Percentiles rank a stretch among this genome's conserved stretches.
phyloP scores from a whole-genome alignment of 2,113 vertebrate genomes.

The Siniperca knerii region DNA sequence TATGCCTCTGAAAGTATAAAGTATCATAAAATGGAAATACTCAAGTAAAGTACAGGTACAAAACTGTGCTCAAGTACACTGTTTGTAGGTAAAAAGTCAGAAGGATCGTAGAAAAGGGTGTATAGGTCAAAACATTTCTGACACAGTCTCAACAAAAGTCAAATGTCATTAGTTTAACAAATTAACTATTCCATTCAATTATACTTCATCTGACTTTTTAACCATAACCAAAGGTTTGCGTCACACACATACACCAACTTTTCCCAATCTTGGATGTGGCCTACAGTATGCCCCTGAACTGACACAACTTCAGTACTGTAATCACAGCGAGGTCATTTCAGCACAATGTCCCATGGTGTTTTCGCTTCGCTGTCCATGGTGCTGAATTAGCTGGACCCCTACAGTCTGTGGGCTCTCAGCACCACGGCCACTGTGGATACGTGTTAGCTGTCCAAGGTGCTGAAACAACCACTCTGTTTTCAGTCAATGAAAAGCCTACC shows the following conservation, averaged over 20 bases:
- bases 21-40: not conserved
- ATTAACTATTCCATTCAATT: not conserved
- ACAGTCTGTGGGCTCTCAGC: no score
- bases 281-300: not conserved
- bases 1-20: not conserved
- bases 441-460: conserved; percentile 35
- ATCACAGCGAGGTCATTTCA: not conserved
- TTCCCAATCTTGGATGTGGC: not conserved
- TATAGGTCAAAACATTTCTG: not conserved
- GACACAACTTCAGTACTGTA: not conserved
- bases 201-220: not conserved
- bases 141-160: not conserved
- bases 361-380: conserved; percentile 43
- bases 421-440: no score
- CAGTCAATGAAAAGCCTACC: no score
- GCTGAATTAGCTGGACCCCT: conserved; percentile 35
- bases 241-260: not conserved
- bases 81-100: not conserved
- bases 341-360: not conserved
- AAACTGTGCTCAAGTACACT: no score
- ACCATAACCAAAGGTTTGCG: not conserved
- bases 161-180: not conserved
- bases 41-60: not conserved
- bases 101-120: not conserved
- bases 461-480: not conserved